These are phyloP conservation scores for Temnothorax nylanderi DNA, from an alignment of 1,140 invertebrate genomes.

Conservation along the genomic window DNA sequence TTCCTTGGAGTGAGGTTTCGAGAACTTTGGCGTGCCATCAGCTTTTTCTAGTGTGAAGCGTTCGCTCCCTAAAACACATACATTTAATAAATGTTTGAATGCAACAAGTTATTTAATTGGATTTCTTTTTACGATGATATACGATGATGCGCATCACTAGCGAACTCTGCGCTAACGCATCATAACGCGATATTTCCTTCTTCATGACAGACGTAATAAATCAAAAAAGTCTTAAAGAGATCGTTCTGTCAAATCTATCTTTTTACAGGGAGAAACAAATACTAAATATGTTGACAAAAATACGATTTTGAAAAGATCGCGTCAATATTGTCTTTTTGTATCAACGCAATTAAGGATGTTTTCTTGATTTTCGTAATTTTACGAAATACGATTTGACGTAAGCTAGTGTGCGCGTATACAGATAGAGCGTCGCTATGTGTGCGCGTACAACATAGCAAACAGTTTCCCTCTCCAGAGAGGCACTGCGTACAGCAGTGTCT, in stretches of 20 bases:
- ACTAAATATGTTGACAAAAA: too few species aligned
- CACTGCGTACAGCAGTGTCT: too few species aligned
- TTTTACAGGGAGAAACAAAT: too few species aligned
- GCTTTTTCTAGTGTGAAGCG: slow-evolving; percentile 75
- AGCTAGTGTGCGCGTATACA: too few species aligned
- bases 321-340: too few species aligned
- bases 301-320: too few species aligned
- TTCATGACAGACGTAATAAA: neutral
- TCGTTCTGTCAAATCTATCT: neutral
- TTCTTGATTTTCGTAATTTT: too few species aligned
- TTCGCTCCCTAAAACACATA: slow-evolving; percentile 72
- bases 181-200: neutral
- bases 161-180: neutral
- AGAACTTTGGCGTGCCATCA: slow-evolving; percentile 76
- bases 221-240: neutral
- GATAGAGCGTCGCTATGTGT: too few species aligned
- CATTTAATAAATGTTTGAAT: neutral
- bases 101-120: neutral
- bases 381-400: too few species aligned
- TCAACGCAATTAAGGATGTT: too few species aligned
- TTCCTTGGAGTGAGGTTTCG: slow-evolving; percentile 80
- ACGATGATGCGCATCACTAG: slow-evolving; percentile 38
- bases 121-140: neutral
- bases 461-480: too few species aligned
- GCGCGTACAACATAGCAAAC: too few species aligned